Conservation (phyloP, 2,888 invertebrate genomes). For the Drosophila birchii region DNA sequence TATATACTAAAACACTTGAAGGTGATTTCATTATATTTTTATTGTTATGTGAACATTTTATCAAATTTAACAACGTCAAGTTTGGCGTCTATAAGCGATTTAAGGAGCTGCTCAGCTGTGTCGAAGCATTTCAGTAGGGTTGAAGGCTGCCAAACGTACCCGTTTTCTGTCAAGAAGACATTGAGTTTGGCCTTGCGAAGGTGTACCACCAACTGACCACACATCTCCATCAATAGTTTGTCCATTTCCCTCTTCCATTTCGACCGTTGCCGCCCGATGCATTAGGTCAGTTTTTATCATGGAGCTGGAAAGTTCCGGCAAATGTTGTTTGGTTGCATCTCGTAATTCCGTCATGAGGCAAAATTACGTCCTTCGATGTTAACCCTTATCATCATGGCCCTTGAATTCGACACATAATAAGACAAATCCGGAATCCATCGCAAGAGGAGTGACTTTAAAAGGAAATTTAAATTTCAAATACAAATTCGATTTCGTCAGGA, state of each 20-base stretch:
- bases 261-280: neutral
- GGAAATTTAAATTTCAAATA: conserved; percentile 40
- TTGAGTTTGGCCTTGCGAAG: neutral
- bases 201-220: neutral
- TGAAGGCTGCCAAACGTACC: rapidly evolving
- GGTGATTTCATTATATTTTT: neutral
- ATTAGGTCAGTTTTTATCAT: conserved; percentile 33
- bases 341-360: conserved; percentile 46
- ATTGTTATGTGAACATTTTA: neutral
- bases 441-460: conserved; percentile 11
- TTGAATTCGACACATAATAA: neutral
- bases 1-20: neutral
- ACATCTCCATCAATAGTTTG: conserved; percentile 1
- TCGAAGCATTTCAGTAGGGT: too few species aligned
- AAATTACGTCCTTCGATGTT: conserved; percentile 9
- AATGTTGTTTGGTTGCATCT: neutral
- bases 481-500: conserved; percentile 51
- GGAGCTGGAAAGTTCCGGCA: conserved; percentile 42
- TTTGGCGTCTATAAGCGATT: neutral
- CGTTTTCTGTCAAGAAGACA: neutral
- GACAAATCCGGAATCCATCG: neutral
- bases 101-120: neutral
- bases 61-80: neutral
- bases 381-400: neutral
- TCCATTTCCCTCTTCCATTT: neutral